phyloP scores from a whole-genome alignment of 2,797 vertebrate species.

The Clarias laeviceps region DNA sequence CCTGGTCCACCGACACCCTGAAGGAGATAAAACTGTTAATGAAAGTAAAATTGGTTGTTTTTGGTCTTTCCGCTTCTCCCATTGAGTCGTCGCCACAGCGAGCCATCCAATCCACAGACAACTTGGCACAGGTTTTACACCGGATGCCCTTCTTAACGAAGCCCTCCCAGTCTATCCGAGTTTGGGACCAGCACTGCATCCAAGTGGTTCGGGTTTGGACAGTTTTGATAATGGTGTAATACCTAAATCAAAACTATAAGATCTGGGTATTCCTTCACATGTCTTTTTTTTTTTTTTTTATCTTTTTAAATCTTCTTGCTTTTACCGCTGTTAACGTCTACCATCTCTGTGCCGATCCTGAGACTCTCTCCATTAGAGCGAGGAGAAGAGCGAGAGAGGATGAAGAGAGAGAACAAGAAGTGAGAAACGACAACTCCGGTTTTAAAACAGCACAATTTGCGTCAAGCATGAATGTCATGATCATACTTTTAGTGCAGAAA shows the following conservation, averaged over 20 bases:
- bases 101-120: too few relatives aligned
- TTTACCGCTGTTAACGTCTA: slow-evolving; percentile 15
- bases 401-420: neutral
- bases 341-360: neutral
- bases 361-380: neutral
- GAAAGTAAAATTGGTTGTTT: neutral
- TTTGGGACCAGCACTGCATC: too few relatives aligned
- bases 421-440: slow-evolving; percentile 32
- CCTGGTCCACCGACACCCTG: neutral
- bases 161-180: too few relatives aligned
- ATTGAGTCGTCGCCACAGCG: too few relatives aligned
- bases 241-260: neutral
- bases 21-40: neutral
- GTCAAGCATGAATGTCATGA: slow-evolving; percentile 43
- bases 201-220: too few relatives aligned
- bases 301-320: neutral
- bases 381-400: neutral
- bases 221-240: neutral
- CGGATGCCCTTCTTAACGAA: neutral
- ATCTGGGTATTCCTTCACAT: neutral
- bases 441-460: slow-evolving; percentile 46
- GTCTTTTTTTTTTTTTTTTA: neutral
- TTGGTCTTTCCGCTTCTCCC: too few relatives aligned
- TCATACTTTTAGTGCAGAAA: slow-evolving; percentile 69
- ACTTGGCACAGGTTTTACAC: too few relatives aligned